These are phyloP conservation scores for Bombus pyrosoma DNA, from an alignment of 1,140 invertebrate species.

Conservation along the genomic window DNA sequence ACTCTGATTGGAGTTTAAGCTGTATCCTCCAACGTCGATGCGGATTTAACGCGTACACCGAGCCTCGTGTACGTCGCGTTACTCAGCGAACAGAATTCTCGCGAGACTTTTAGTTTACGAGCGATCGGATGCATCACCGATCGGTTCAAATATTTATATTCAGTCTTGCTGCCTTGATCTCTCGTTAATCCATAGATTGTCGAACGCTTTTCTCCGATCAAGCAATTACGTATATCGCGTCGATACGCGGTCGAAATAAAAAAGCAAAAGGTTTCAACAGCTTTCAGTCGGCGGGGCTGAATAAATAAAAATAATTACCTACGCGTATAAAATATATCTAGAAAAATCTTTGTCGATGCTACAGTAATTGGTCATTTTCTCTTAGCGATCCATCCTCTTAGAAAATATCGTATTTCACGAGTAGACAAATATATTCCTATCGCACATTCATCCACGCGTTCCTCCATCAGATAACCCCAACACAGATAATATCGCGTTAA, in stretches of 20 bases:
- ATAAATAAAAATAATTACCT: too few species aligned
- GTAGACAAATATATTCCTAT: too few species aligned
- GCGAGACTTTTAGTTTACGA: conserved; percentile 21
- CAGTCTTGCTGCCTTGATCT: background rate
- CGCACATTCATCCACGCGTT: too few species aligned
- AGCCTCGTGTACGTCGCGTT: background rate
- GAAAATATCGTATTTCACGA: too few species aligned
- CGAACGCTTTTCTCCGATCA: background rate
- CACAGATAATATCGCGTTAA: background rate
- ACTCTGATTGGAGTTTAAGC: conserved; percentile 19
- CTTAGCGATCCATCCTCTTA: too few species aligned
- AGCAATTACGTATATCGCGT: background rate
- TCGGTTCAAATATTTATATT: conserved; percentile 13
- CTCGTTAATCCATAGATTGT: background rate
- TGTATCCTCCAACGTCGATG: background rate
- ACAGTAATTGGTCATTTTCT: too few species aligned
- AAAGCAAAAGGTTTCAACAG: too few species aligned
- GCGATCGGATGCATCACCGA: background rate
- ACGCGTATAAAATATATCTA: too few species aligned
- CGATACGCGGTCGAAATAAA: background rate
- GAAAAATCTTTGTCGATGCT: too few species aligned
- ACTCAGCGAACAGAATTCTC: background rate
- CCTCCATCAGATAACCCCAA: background rate
- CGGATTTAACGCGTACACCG: background rate
- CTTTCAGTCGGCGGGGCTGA: too few species aligned